A percentile compares a stretch with the other conserved stretches of the same genome.
phyloP scores from a whole-genome alignment of 2,797 vertebrate species.

The Natrix natrix region DNA sequence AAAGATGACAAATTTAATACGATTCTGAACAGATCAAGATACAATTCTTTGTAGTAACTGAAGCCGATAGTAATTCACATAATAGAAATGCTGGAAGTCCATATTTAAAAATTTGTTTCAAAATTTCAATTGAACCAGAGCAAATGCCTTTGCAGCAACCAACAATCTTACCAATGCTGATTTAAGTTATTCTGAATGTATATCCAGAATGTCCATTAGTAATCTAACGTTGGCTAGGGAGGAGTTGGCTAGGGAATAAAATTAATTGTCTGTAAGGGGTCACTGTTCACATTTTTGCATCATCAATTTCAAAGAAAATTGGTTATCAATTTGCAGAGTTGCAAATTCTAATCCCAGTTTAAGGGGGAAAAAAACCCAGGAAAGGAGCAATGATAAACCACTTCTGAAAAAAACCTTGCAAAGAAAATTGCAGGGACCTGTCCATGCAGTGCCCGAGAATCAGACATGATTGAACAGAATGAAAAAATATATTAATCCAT shows the following conservation, averaged over 20 bases:
- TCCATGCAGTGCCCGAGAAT: too few species aligned
- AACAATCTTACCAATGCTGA: background rate
- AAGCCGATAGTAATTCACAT: background rate
- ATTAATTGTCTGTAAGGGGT: background rate
- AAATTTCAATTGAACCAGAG: background rate
- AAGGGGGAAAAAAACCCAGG: background rate
- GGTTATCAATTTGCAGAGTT: background rate
- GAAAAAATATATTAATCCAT: background rate
- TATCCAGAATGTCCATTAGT: background rate
- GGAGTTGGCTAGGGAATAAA: background rate
- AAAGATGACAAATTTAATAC: background rate
- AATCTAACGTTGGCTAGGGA: background rate
- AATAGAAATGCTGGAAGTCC: background rate
- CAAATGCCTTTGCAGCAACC: background rate
- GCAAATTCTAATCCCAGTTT: background rate
- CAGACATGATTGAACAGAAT: too few species aligned
- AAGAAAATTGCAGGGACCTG: too few species aligned
- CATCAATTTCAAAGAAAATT: background rate
- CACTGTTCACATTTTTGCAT: background rate
- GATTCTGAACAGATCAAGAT: background rate
- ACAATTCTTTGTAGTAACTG: background rate
- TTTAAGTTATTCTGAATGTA: background rate
- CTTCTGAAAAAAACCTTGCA: background rate
- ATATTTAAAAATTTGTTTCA: background rate
- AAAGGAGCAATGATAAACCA: background rate